Evolutionary conservation across 2,888 invertebrate genomes (phyloP).

Genomic region (Ptilodon capucinus): DNA sequence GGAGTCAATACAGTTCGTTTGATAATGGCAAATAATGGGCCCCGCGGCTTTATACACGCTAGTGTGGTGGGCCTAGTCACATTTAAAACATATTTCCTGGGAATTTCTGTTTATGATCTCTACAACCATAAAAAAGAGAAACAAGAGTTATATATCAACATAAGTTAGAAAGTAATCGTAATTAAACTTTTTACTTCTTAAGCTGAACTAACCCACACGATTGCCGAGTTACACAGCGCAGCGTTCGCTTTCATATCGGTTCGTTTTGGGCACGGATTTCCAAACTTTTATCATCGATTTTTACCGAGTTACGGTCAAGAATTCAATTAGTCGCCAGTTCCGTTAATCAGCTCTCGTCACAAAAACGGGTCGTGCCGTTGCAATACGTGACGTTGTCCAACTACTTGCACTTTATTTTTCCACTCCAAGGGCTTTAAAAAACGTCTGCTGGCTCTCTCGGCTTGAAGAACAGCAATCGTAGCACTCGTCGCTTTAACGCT

Average conservation of each 20-base stretch:
- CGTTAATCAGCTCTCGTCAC: neutral
- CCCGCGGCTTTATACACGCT: too few species aligned
- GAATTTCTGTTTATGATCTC: too few species aligned
- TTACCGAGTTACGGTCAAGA: neutral
- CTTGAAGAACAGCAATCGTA: neutral
- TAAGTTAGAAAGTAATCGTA: too few species aligned
- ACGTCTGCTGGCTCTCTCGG: neutral
- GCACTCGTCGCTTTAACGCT: too few species aligned
- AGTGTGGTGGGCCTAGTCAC: too few species aligned
- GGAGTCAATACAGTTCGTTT: too few species aligned
- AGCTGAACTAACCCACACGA: neutral
- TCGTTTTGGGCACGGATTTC: neutral
- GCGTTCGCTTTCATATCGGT: neutral
- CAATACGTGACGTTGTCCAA: neutral
- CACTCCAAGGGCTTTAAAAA: neutral
- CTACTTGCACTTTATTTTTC: neutral
- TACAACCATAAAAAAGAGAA: too few species aligned
- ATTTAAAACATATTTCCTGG: too few species aligned
- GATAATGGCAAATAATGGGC: too few species aligned
- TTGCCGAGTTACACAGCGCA: neutral
- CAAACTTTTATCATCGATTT: neutral
- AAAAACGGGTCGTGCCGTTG: neutral
- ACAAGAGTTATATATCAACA: too few species aligned
- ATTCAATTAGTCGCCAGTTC: slow-evolving; percentile 1
- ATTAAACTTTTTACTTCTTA: neutral